phyloP scores from a whole-genome alignment of 2,113 vertebrate genomes.

The Elgaria multicarinata region DNA sequence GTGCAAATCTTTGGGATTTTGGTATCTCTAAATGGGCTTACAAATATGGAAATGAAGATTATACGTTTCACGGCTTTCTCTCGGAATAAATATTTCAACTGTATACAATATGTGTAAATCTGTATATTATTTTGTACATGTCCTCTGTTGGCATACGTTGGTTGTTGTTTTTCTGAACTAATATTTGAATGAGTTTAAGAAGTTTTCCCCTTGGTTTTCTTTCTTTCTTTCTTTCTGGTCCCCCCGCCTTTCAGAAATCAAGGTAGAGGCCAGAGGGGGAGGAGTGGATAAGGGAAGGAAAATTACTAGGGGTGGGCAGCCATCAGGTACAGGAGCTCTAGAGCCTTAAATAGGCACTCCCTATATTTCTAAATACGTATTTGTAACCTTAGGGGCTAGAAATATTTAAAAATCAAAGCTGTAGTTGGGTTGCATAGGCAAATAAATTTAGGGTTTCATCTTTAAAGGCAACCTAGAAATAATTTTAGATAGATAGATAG shows the following conservation, averaged over 20 bases:
- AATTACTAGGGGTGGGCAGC: background rate
- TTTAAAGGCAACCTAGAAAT: no score
- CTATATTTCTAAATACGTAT: background rate
- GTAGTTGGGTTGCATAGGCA: no score
- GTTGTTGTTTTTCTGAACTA: no score
- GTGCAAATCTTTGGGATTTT: background rate
- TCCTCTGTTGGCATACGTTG: background rate
- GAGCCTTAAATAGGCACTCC: background rate
- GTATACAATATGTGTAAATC: background rate
- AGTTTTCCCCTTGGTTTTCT: background rate
- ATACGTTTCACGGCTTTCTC: no score
- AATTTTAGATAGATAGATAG: no score
- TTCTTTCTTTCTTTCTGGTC: no score
- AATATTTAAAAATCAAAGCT: background rate
- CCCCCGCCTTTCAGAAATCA: no score
- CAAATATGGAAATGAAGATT: no score
- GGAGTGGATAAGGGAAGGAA: no score
- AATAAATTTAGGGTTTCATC: no score
- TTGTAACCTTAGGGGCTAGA: background rate
- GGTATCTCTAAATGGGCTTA: background rate
- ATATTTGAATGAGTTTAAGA: background rate
- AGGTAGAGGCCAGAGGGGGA: no score
- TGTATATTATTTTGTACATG: background rate
- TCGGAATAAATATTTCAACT: background rate
- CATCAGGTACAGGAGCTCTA: background rate